These are phyloP conservation scores for Trachymyrmex septentrionalis DNA, from an alignment of 1,140 invertebrate genomes.

Conservation along the genomic window DNA sequence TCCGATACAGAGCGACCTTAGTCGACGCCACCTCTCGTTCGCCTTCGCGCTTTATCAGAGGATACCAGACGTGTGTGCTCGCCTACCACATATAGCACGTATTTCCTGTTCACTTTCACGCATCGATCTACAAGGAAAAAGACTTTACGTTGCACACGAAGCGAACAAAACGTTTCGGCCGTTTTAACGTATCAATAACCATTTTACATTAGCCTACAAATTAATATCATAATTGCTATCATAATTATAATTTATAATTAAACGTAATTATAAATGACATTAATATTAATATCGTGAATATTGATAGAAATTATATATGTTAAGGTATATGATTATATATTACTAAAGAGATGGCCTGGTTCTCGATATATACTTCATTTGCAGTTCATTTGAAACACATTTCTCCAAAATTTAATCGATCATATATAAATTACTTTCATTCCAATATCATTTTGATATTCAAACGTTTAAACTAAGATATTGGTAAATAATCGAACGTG, in stretches of 20 bases:
- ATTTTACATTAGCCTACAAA: slow-evolving; percentile 14
- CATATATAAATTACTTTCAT: background rate
- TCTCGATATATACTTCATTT: background rate
- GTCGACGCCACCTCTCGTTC: slow-evolving; percentile 43
- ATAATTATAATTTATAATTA: slow-evolving; percentile 22
- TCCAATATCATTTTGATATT: background rate
- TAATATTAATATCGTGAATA: slow-evolving; percentile 36
- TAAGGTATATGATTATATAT: slow-evolving; percentile 9
- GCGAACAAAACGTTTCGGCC: background rate
- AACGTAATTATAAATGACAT: slow-evolving; percentile 18
- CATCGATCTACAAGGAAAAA: slow-evolving; percentile 36
- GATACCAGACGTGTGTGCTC: background rate
- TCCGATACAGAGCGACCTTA: slow-evolving; percentile 74
- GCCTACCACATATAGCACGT: background rate
- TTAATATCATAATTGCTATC: slow-evolving; percentile 31
- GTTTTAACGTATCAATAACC: background rate
- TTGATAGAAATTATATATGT: background rate
- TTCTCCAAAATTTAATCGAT: background rate
- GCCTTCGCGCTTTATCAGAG: slow-evolving; percentile 36
- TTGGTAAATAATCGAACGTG: background rate
- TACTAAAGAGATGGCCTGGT: background rate
- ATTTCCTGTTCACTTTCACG: slow-evolving; percentile 8
- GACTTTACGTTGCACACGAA: slow-evolving; percentile 1
- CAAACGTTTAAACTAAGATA: background rate
- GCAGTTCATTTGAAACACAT: background rate